These are phyloP conservation scores for Hypena proboscidalis DNA, from an alignment of 2,888 invertebrate genomes.

Conservation along the genomic window DNA sequence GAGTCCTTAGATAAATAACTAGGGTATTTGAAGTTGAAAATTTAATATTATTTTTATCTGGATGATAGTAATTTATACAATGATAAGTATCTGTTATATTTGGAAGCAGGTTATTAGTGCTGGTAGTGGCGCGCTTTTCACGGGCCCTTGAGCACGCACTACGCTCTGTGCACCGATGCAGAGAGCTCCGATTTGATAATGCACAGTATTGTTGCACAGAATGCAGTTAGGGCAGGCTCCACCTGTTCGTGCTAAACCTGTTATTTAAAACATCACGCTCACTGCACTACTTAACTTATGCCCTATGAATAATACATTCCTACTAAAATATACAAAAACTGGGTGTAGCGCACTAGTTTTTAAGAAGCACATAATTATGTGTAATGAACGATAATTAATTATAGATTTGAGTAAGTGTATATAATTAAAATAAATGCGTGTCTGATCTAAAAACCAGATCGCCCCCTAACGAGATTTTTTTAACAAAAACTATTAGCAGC, in stretches of 20 bases:
- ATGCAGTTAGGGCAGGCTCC: conserved; percentile 57
- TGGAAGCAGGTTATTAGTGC: conserved; percentile 43
- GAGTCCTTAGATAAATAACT: too few relatives aligned
- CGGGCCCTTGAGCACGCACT: conserved; percentile 72
- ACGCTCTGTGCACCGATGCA: conserved; percentile 67
- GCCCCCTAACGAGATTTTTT: too few relatives aligned
- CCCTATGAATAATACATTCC: conserved; percentile 38
- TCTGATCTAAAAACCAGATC: too few relatives aligned
- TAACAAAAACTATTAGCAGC: too few relatives aligned
- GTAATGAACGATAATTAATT: too few relatives aligned
- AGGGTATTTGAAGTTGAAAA: too few relatives aligned
- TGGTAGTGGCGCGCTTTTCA: conserved; percentile 60
- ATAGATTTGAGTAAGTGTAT: too few relatives aligned
- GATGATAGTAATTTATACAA: too few relatives aligned
- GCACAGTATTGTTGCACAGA: conserved; percentile 59
- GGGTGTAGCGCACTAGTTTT: background rate
- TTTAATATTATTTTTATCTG: too few relatives aligned
- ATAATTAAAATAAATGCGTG: too few relatives aligned
- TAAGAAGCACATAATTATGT: too few relatives aligned
- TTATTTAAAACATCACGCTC: conserved; percentile 48
- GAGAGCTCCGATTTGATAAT: conserved; percentile 72
- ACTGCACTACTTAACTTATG: conserved; percentile 38
- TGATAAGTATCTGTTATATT: conserved; percentile 24
- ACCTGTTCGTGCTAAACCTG: conserved; percentile 65
- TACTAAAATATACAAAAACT: conserved; percentile 12